Conservation (phyloP, 23 tunicate species). For the Trididemnum clinides region DNA sequence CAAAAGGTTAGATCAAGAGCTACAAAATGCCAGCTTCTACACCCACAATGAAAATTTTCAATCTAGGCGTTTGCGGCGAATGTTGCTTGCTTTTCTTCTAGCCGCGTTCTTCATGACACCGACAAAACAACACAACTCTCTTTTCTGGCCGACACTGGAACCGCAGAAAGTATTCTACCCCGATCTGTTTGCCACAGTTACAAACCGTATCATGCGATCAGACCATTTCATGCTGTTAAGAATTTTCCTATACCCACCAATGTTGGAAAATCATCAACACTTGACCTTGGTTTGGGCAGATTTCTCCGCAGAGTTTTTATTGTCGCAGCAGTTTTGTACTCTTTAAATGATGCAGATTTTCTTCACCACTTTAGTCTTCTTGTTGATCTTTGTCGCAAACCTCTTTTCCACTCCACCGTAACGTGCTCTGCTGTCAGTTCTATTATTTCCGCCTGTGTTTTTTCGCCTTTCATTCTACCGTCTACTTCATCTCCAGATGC, state of each 20-base stretch:
- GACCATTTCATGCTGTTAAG: neutral
- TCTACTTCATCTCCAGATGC: neutral
- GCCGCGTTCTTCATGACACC: neutral
- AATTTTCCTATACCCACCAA: neutral
- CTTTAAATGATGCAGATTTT: neutral
- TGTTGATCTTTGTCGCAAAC: neutral
- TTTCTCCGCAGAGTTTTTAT: neutral
- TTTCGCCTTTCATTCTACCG: neutral
- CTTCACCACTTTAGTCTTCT: neutral
- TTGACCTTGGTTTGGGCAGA: neutral
- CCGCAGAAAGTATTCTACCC: neutral
- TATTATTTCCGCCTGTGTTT: neutral
- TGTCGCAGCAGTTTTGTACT: neutral
- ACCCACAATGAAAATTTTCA: neutral
- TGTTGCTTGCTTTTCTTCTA: neutral
- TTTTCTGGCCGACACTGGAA: neutral
- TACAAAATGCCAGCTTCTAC: neutral
- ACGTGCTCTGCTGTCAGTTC: neutral
- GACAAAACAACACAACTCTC: neutral
- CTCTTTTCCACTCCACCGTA: neutral
- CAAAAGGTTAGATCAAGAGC: neutral
- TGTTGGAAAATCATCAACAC: neutral
- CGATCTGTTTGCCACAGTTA: neutral
- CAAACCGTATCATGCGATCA: neutral
- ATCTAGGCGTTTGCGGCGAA: neutral